Evolutionary conservation across 1,140 invertebrate species (phyloP).

Genomic region (Sitophilus oryzae): DNA sequence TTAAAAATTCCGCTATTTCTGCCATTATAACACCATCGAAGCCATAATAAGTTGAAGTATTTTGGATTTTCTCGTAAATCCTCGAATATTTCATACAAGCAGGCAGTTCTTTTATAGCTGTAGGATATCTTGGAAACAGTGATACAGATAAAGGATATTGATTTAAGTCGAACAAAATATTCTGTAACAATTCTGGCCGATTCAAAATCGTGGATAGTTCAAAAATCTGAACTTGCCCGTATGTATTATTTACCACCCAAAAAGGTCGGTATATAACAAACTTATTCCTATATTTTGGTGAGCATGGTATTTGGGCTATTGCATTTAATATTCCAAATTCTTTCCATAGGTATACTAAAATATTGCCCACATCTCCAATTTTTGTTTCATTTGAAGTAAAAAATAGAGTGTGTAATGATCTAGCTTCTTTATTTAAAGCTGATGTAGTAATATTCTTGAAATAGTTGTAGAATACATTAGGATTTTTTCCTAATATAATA

Average conservation of each 20-base stretch:
- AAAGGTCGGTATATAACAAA: conserved; percentile 18
- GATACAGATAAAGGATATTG: conserved; percentile 14
- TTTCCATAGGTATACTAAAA: conserved; percentile 21
- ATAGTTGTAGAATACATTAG: conserved; percentile 7
- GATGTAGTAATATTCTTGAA: not conserved
- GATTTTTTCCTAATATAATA: conserved; percentile 9
- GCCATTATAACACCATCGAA: conserved; percentile 13
- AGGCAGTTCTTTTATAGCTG: not conserved
- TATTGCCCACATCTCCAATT: not conserved
- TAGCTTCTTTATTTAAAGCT: not conserved
- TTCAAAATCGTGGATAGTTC: not conserved
- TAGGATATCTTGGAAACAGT: conserved; percentile 12
- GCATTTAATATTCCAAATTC: conserved; percentile 16
- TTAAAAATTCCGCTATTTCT: conserved; percentile 9
- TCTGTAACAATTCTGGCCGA: conserved; percentile 8
- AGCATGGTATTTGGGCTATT: conserved; percentile 12
- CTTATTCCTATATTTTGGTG: not conserved
- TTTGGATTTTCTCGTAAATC: conserved; percentile 12
- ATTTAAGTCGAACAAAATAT: conserved; percentile 10
- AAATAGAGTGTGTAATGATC: conserved; percentile 6
- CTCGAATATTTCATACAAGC: not conserved
- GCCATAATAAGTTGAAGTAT: conserved; percentile 17
- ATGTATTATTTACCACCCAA: not conserved
- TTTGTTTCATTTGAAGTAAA: conserved; percentile 1
- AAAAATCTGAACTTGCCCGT: conserved; percentile 7